phyloP scores from a whole-genome alignment of 2,113 vertebrate genomes.

The Phrynocephalus versicolor region DNA sequence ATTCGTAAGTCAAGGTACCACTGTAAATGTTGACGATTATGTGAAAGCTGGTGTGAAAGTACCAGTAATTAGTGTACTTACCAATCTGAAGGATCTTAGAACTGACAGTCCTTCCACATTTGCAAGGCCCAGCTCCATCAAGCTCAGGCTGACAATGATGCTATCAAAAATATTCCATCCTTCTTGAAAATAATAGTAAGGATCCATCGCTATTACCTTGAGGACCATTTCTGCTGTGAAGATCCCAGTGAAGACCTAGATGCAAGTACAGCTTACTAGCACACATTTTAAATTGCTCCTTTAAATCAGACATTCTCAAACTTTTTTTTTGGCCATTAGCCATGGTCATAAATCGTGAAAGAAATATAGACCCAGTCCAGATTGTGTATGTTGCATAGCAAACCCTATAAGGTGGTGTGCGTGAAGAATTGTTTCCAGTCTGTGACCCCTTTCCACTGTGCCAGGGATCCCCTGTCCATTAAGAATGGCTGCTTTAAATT shows the following conservation, averaged over 20 bases:
- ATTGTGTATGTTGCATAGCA: too few species aligned
- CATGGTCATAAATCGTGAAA: too few species aligned
- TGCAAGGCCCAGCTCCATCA: slow-evolving; percentile 88
- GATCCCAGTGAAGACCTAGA: slow-evolving; percentile 93
- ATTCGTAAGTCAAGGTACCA: too few species aligned
- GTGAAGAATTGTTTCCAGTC: too few species aligned
- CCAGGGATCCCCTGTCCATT: too few species aligned
- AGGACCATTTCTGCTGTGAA: slow-evolving; percentile 98
- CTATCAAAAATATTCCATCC: slow-evolving; percentile 98
- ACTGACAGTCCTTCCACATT: slow-evolving; percentile 86
- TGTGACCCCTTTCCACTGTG: too few species aligned
- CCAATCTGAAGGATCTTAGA: slow-evolving; percentile 94
- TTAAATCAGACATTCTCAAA: too few species aligned
- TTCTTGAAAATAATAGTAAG: slow-evolving; percentile 95
- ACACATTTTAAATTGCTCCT: too few species aligned
- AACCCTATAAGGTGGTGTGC: too few species aligned
- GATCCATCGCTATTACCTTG: slow-evolving; percentile 95
- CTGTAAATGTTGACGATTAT: neutral
- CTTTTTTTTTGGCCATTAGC: too few species aligned
- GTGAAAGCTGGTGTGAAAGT: slow-evolving; percentile 27
- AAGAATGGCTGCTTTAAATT: too few species aligned
- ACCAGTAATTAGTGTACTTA: slow-evolving; percentile 73
- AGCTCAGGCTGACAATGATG: slow-evolving; percentile 92
- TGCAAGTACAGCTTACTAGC: slow-evolving; percentile 24
- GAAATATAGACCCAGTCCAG: too few species aligned